Percentiles rank a stretch among this genome's conserved stretches.
Conservation (phyloP, 2,888 invertebrate species). For the Tipula helvola region DNA sequence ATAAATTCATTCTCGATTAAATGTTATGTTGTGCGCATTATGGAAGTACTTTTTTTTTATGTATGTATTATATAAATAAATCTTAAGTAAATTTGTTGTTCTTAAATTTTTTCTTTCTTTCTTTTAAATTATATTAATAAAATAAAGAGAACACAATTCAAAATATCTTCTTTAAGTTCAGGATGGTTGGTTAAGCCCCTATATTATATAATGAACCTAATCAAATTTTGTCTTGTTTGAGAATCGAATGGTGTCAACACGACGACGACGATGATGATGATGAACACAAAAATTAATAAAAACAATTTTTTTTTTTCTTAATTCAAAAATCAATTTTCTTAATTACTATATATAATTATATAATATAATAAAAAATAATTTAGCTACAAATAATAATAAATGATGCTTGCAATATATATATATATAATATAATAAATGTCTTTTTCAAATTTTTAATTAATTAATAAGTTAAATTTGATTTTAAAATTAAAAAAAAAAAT, state of each 20-base stretch:
- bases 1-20: not conserved
- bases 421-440: not conserved
- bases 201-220: not conserved
- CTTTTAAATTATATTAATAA: not conserved
- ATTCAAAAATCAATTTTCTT: constrained; percentile 4
- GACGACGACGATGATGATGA: too few relatives aligned
- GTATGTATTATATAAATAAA: not conserved
- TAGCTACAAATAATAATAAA: not conserved
- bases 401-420: not conserved
- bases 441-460: not conserved
- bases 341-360: not conserved
- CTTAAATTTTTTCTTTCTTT: not conserved
- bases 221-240: not conserved
- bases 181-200: not conserved
- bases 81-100: not conserved
- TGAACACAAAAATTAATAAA: not conserved
- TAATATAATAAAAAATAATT: constrained; percentile 4
- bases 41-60: not conserved
- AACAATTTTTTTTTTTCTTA: not conserved
- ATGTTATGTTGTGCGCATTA: not conserved
- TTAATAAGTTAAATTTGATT: constrained; percentile 1
- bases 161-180: not conserved
- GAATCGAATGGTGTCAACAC: not conserved
- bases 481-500: not conserved
- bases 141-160: not conserved